Percentiles rank a stretch among this genome's conserved stretches.
phyloP scores from a whole-genome alignment of 2,113 vertebrate genomes.

The Cavia porcellus region DNA sequence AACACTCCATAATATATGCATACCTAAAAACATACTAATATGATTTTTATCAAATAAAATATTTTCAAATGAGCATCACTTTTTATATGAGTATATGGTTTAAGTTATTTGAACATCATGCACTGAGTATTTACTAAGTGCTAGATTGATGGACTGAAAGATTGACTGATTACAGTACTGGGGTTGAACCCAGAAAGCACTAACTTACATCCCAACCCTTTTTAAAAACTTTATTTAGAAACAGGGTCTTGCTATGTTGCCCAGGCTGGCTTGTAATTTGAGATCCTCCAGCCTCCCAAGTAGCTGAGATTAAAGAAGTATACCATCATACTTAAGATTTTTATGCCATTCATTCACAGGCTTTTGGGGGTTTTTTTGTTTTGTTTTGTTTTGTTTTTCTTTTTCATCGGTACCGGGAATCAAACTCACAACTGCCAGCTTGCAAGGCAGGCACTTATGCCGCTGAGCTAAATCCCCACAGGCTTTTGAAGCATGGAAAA shows the following conservation, averaged over 20 bases:
- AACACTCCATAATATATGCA: not conserved
- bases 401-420: no score
- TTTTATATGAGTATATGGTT: not conserved
- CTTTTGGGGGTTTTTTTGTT: no score
- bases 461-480: no score
- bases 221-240: not conserved
- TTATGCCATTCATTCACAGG: conserved; percentile 17
- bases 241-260: not conserved
- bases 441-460: no score
- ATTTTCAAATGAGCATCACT: not conserved
- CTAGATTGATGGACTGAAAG: not conserved
- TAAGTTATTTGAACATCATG: not conserved
- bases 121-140: not conserved
- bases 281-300: not conserved
- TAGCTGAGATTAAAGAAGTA: not conserved
- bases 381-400: no score
- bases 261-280: not conserved
- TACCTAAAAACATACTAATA: not conserved
- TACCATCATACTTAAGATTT: not conserved
- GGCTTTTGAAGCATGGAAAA: not conserved
- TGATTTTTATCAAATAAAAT: not conserved
- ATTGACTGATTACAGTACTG: not conserved
- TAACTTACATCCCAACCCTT: not conserved
- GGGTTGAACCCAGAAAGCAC: not conserved
- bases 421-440: no score